Base-by-base conservation (phyloP, 2,888 invertebrate genomes). In the Clitarchus hookeri region DNA sequence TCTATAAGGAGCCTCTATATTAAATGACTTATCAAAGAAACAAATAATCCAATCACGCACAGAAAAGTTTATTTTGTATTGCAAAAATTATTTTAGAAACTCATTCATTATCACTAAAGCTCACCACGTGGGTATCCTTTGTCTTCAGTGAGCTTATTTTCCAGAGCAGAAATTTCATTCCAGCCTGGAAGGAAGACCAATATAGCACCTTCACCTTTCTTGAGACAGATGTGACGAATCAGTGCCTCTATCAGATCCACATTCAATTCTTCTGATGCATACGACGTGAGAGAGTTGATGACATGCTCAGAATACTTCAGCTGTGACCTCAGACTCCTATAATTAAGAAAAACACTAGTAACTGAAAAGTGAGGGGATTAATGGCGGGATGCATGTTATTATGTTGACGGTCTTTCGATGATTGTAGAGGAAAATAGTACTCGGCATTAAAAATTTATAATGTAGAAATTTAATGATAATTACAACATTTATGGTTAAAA, bases 101-200 rank as follows among this genome's bases (percentile, higher is more conserved):
- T n/a, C 11, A 36, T 36, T 36, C 36, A 36, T 36, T 36, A 65
- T 65, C 65, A 65, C 16, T 65, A 65, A 65, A 44, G 87, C 88
- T 88, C 88, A 89, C 89, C 86, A 65, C 85, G 25, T 44, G 88
- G 87, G 84, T 89, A 89, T 44, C 86, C 87, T 84, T 87, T 86
- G 6, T 85, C 85, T 0, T 92, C 89, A 23, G 91, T 88, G 88
- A 95, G 91, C 11, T 91, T 88, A 77, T 90, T 93, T 83, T 94
- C 90, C 0, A 97, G 90, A 25, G 93, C 93, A 0, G 95, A 94
- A 88, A 97, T 97, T 86, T 96, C 94, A 4, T 92, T 92, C 89
- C 94, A 95, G 3, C 98, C 98, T 0, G 98, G 96, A 84, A 98
- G 91, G 92, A 98, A 98, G 19, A 98, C 94, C 80, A 98, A 93